Conservation (phyloP, 2,797 vertebrate genomes). For the Coracias cyanogaster region DNA sequence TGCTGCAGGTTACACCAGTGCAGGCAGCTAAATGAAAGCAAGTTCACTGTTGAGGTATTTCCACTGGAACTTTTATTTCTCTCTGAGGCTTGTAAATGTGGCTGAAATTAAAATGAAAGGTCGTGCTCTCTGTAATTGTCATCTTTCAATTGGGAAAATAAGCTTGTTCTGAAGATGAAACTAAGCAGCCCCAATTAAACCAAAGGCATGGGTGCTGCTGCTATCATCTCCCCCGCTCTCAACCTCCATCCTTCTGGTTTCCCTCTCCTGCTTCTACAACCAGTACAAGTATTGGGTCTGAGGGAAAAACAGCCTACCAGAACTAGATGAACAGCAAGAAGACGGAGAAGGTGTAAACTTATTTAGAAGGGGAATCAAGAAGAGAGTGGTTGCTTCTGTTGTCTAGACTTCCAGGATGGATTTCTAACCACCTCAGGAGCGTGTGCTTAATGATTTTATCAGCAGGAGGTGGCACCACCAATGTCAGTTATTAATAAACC, state of each 20-base stretch:
- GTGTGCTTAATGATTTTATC: neutral
- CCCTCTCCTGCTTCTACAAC: neutral
- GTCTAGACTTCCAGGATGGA: neutral
- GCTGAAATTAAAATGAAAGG: neutral
- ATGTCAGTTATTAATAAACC: constrained; percentile 16
- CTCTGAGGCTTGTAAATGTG: neutral
- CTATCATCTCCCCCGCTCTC: neutral
- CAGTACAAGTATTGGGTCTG: neutral
- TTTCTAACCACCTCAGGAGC: neutral
- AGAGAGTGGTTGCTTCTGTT: neutral
- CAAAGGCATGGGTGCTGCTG: neutral
- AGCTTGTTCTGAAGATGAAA: constrained; percentile 10
- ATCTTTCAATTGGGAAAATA: constrained; percentile 12
- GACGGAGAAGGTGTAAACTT: neutral
- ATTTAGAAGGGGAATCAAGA: neutral
- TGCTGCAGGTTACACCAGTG: neutral
- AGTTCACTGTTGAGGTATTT: neutral
- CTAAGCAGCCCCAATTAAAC: constrained; percentile 18
- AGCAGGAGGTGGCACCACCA: neutral
- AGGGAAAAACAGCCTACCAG: neutral
- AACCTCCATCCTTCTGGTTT: neutral
- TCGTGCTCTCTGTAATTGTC: constrained; percentile 13
- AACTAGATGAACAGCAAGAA: neutral
- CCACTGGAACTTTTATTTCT: neutral
- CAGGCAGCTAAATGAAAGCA: neutral